Conservation (phyloP, 1,140 invertebrate genomes). For the Cecropterus lyciades region DNA sequence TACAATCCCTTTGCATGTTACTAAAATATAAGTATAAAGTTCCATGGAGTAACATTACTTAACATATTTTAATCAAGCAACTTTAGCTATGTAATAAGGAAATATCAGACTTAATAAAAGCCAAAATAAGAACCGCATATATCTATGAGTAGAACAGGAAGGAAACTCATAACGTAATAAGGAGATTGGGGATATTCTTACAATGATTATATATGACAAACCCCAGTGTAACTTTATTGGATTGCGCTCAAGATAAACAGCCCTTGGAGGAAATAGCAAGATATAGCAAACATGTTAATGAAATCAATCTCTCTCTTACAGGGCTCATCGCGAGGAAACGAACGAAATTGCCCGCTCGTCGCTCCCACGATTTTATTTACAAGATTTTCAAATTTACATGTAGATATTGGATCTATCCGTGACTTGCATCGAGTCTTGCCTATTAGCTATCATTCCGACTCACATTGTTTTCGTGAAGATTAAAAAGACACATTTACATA, state of each 20-base stretch:
- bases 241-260: slow-evolving; percentile 55
- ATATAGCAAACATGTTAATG: slow-evolving; percentile 66
- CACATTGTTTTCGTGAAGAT: slow-evolving; percentile 51
- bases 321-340: slow-evolving; percentile 39
- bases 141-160: slow-evolving; percentile 27
- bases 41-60: neutral
- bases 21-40: neutral
- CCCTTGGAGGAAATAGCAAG: slow-evolving; percentile 52
- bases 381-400: slow-evolving; percentile 69
- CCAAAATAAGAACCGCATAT: slow-evolving; percentile 13
- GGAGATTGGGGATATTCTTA: slow-evolving; percentile 18
- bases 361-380: slow-evolving; percentile 56
- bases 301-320: slow-evolving; percentile 72
- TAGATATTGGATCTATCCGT: slow-evolving; percentile 65
- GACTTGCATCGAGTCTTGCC: slow-evolving; percentile 64
- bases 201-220: slow-evolving; percentile 31
- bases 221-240: slow-evolving; percentile 43
- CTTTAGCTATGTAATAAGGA: neutral
- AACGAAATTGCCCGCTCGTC: slow-evolving; percentile 29
- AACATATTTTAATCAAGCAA: neutral
- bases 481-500: slow-evolving; percentile 68
- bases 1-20: slow-evolving; percentile 5
- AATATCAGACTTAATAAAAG: slow-evolving; percentile 12
- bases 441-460: slow-evolving; percentile 45
- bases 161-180: slow-evolving; percentile 28